Evolutionary conservation across 2,888 invertebrate species (phyloP), one percentile per base, ranked within the genome.

Genomic region (Melipona bicolor): DNA sequence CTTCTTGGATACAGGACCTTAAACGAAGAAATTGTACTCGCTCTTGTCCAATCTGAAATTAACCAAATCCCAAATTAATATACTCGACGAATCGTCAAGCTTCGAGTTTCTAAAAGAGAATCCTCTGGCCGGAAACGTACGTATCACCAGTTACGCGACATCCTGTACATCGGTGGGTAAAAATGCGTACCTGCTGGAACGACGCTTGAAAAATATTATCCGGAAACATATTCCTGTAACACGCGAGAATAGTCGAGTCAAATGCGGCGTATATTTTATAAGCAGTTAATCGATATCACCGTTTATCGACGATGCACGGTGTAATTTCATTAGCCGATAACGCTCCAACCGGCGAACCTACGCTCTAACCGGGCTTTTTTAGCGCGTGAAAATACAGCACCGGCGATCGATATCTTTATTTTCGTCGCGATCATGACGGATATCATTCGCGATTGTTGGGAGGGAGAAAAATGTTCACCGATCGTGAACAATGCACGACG

Each of bases 191-290:
- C 95, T 98, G 98, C 94, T 98, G 97, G 94, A 98, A 98, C 79
- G 98, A 97, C 50, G 98, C 98, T 95, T 98, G 97, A 92, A 98
- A 98, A 89, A 98, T 96, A 95, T 98, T 98, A 94, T 98, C 98
- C 27, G 98, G 98, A 93, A 98, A 97, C 92, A 98, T 97, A 95
- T 99, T 99, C 95, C 98, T 98, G 96, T 77, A 96, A 96, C 92
- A 88, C 91, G 17, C 68, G 54, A 68, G 43, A 43, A 43, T 43
- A 43, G 1, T 43, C 43, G 43, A 43, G 43, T 43, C 43, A 43
- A 21, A 73, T 43, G 36, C 21, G 54, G 17, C 13, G 21, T 24
- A 52, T 13, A 19, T 62, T 65, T 32, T 24, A 75, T 61, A 76
- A 59, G 32, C 9, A 4, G 15, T 36, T 43, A 62, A 81, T 83